Evolutionary conservation across 2,888 invertebrate genomes (phyloP).

Genomic region (Pocota personata): DNA sequence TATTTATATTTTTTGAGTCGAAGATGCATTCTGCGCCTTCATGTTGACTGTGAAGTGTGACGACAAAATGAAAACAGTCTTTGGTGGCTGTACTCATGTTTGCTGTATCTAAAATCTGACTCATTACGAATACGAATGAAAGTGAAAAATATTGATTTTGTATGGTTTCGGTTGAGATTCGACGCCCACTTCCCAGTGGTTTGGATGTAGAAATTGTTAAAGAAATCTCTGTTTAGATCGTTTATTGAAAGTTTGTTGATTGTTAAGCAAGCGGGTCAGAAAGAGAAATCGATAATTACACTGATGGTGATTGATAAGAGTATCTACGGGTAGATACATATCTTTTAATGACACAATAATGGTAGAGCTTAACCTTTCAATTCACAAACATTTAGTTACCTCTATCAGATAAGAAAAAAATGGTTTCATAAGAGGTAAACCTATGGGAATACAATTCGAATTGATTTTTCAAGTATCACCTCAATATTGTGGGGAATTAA

Average conservation of each 20-base stretch:
- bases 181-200: not conserved
- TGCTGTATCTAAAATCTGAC: not conserved
- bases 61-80: not conserved
- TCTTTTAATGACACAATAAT: not conserved
- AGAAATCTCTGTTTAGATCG: not conserved
- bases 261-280: not conserved
- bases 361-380: not conserved
- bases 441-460: too few relatives aligned
- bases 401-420: not conserved
- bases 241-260: not conserved
- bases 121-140: not conserved
- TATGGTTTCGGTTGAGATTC: not conserved
- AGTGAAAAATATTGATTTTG: constrained; percentile 16
- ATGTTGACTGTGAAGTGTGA: not conserved
- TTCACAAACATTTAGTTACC: not conserved
- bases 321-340: not conserved
- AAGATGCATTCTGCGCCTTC: constrained; percentile 2
- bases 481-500: too few relatives aligned
- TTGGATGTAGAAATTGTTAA: not conserved
- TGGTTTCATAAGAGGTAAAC: not conserved
- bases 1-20: not conserved
- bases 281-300: constrained; percentile 3
- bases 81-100: too few relatives aligned
- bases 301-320: not conserved
- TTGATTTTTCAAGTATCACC: too few relatives aligned